These are phyloP conservation scores for Parambassis ranga DNA, from an alignment of 2,797 vertebrate genomes.

Conservation along the genomic window DNA sequence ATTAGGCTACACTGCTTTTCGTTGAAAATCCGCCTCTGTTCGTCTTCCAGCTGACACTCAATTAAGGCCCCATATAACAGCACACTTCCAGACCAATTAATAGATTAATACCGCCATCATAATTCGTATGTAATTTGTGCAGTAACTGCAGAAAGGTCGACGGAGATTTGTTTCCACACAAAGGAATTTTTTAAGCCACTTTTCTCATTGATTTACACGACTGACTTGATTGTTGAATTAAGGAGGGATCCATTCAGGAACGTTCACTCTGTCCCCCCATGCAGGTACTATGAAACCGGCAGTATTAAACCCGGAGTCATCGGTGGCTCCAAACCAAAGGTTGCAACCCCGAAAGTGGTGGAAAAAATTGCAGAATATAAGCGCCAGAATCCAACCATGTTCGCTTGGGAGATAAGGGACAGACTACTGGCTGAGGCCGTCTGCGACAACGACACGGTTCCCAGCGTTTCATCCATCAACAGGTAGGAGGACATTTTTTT, in stretches of 20 bases:
- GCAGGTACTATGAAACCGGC: slow-evolving; percentile 99
- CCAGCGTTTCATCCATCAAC: slow-evolving; percentile 98
- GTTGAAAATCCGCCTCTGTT: slow-evolving; percentile 48
- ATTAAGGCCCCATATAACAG: slow-evolving; percentile 43
- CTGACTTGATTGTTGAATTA: slow-evolving; percentile 23
- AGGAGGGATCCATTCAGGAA: slow-evolving; percentile 57
- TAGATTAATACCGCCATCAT: slow-evolving; percentile 44
- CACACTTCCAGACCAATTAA: slow-evolving; percentile 35
- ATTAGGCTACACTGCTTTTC: slow-evolving; percentile 53
- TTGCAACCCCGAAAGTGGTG: slow-evolving; percentile 97
- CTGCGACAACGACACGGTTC: slow-evolving; percentile 97
- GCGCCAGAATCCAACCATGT: slow-evolving; percentile 98
- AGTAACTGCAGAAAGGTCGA: slow-evolving; percentile 38
- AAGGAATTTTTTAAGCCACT: slow-evolving; percentile 27
- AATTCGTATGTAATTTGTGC: slow-evolving; percentile 25
- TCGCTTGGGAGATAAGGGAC: slow-evolving; percentile 98
- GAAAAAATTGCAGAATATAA: slow-evolving; percentile 99
- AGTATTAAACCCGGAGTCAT: slow-evolving; percentile 99
- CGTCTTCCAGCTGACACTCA: slow-evolving; percentile 65
- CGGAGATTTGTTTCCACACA: slow-evolving; percentile 45
- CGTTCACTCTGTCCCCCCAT: slow-evolving; percentile 48
- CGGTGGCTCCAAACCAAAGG: slow-evolving; percentile 97
- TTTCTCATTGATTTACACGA: slow-evolving; percentile 41
- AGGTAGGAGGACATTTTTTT: slow-evolving; percentile 81
- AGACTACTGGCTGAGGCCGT: slow-evolving; percentile 94